Percentiles rank a stretch among this genome's conserved stretches.
Conservation (phyloP, 2,888 invertebrate genomes). For the Latheticus oryzae region DNA sequence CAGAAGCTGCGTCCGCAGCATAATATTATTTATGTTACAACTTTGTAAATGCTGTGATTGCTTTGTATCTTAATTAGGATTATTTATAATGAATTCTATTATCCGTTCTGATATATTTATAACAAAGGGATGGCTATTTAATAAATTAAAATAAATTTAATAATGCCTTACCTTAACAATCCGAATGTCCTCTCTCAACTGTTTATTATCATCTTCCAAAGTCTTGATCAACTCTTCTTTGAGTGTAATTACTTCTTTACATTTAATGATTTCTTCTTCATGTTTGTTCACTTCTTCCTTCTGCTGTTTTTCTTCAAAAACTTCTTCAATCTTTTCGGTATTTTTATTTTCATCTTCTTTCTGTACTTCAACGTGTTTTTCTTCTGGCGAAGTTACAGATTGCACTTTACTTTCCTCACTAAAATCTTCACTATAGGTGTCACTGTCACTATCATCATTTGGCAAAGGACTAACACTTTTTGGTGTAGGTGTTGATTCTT, state of each 20-base stretch:
- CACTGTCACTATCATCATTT: conserved; percentile 53
- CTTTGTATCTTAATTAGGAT: background rate
- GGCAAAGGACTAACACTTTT: conserved; percentile 63
- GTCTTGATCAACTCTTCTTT: conserved; percentile 58
- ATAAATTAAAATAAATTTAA: too few relatives aligned
- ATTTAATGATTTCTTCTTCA: conserved; percentile 5
- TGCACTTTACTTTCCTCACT: conserved; percentile 55
- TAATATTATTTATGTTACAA: conserved; percentile 43
- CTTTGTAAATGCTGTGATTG: conserved; percentile 1
- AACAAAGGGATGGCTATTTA: too few relatives aligned
- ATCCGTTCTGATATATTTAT: too few relatives aligned
- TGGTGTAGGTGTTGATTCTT: conserved; percentile 60
- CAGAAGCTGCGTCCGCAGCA: conserved; percentile 66
- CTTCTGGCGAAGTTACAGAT: conserved; percentile 40
- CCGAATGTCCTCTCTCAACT: conserved; percentile 60
- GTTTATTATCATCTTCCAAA: conserved; percentile 62
- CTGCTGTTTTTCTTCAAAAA: conserved; percentile 17
- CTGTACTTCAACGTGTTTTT: too few relatives aligned
- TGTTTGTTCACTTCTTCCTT: conserved; percentile 5
- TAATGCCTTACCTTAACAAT: conserved; percentile 63
- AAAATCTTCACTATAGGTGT: conserved; percentile 61
- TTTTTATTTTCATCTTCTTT: conserved; percentile 17
- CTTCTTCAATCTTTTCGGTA: conserved; percentile 20
- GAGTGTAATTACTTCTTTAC: conserved; percentile 51
- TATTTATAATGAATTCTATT: conserved; percentile 1